Percentiles rank a stretch among this genome's conserved stretches.
Evolutionary conservation across 2,888 invertebrate species (phyloP).

Genomic region (Lobophora halterata): DNA sequence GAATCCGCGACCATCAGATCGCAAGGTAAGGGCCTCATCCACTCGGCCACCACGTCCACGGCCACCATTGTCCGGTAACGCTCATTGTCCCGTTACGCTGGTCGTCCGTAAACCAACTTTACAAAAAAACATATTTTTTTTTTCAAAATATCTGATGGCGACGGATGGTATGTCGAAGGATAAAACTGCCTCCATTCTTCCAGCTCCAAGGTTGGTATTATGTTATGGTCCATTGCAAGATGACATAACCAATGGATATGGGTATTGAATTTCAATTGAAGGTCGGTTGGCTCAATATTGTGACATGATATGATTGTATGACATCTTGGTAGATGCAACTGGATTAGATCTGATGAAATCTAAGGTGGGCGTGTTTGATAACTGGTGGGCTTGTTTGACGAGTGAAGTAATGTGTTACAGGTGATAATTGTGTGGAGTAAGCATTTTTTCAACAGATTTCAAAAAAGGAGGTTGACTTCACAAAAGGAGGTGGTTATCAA

Average conservation of each 20-base stretch:
- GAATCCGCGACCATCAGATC: too few relatives aligned
- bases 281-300: slow-evolving; percentile 10
- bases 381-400: neutral
- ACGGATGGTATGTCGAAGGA: too few relatives aligned
- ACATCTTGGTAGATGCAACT: slow-evolving; percentile 12
- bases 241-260: slow-evolving; percentile 34
- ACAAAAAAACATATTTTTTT: too few relatives aligned
- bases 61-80: too few relatives aligned
- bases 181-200: too few relatives aligned
- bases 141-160: too few relatives aligned
- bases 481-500: too few relatives aligned
- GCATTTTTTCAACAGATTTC: neutral
- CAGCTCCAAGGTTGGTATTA: too few relatives aligned
- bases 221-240: slow-evolving; percentile 7
- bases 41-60: too few relatives aligned
- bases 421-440: neutral
- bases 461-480: neutral
- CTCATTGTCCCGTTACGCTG: too few relatives aligned
- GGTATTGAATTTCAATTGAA: slow-evolving; percentile 20
- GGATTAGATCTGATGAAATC: slow-evolving; percentile 13
- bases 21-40: too few relatives aligned
- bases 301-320: slow-evolving; percentile 25
- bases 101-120: too few relatives aligned
- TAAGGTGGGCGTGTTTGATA: slow-evolving; percentile 1
- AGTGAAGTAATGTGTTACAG: neutral